Evolutionary conservation across 1,140 invertebrate genomes (phyloP), one percentile per base, ranked within the genome.

Genomic region (Dendrolimus punctatus): DNA sequence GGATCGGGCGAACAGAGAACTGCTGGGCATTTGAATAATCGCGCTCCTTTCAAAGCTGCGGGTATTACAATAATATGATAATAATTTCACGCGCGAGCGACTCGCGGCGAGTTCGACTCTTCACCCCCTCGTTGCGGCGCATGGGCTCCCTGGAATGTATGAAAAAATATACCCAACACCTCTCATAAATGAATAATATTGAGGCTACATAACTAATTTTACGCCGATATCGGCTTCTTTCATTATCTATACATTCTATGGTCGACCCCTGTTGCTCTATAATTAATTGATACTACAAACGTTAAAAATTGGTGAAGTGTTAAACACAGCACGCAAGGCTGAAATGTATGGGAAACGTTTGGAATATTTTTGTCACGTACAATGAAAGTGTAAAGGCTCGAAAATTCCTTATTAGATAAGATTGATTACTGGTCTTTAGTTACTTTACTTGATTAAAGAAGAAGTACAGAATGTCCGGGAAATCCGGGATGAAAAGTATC

Each of bases 21-120:
- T 69, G 66, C 66, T 66, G 68, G 74, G 65, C 71, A 85, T 81
- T 83, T 85, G 78, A 85, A 85, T 85, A 83, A 83, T 80, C 82
- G 76, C 67, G 62, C 61, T 67, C 62, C 69, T 68, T 57, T 76
- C 73, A 73, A 76, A 76, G 73, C 68, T 46, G 60, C 57, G 64
- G 68, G 77, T 79, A 83, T 85, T 85, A 23, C 23, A 23, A 23
- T 23, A 23, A 85, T 85, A 82, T 85, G 80, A 83, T 85, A 85
- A 85, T 85, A 83, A 82, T 85, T 83, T 83, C 74, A 83, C 76
- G 80, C 76, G 66, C 72, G 71, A 77, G 71, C 74, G 73, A 62
- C 55, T 76, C 64, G 58, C 66, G 64, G 53, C 64, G 65, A 65
- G 58, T 55, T 64, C 49, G 60, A 47, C 56, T 61, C 66, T 66